Conservation (phyloP, 2,113 vertebrate species). For the Hirundichthys speculiger region DNA sequence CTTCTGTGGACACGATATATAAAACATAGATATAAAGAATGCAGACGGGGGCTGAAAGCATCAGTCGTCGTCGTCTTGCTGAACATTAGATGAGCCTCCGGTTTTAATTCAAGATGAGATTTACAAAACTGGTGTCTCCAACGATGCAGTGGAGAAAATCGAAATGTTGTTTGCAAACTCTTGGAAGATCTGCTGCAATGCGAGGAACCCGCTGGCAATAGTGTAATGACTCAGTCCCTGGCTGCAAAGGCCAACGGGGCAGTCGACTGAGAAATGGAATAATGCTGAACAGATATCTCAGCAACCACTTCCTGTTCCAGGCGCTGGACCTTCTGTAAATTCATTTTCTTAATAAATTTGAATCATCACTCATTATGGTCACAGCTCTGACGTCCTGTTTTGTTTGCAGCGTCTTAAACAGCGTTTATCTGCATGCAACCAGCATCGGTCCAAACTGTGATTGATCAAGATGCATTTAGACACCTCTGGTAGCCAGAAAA, state of each 20-base stretch:
- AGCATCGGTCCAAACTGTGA: no score
- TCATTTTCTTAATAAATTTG: not conserved
- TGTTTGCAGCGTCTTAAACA: not conserved
- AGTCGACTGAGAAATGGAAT: not conserved
- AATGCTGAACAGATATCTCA: not conserved
- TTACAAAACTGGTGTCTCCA: not conserved
- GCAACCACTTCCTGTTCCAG: not conserved
- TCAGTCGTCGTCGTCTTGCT: slow-evolving; percentile 26
- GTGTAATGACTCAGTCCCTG: not conserved
- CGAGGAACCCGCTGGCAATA: not conserved
- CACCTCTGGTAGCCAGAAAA: no score
- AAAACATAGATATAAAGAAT: slow-evolving; percentile 64
- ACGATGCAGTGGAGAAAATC: not conserved
- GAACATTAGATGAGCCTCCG: slow-evolving; percentile 12
- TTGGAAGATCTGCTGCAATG: not conserved
- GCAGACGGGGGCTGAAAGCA: slow-evolving; percentile 46
- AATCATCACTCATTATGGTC: not conserved
- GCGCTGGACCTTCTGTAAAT: not conserved
- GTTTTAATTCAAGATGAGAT: slow-evolving; percentile 21
- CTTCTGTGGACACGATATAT: slow-evolving; percentile 64
- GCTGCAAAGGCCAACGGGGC: not conserved
- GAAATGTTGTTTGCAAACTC: not conserved
- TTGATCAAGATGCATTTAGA: no score
- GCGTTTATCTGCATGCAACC: no score
- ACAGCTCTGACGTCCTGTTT: not conserved